Percentiles rank a stretch among this genome's conserved stretches.
These are phyloP conservation scores for Aramus guarauna DNA, from an alignment of 2,113 vertebrate genomes.

Conservation along the genomic window DNA sequence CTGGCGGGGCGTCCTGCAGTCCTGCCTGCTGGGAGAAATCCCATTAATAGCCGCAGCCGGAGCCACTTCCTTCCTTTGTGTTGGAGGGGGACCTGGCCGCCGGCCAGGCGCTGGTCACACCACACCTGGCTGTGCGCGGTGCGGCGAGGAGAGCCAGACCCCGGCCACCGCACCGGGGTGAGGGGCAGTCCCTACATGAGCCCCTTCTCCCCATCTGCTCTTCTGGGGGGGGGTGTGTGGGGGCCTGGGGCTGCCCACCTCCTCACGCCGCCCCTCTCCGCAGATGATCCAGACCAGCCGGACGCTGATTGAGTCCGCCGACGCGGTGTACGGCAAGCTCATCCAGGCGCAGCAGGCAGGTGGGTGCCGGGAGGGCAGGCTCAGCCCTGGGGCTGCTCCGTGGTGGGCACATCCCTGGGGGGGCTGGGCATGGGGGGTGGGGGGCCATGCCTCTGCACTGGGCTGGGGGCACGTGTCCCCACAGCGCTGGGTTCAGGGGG, in stretches of 20 bases:
- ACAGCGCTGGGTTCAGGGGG: not conserved
- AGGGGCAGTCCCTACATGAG: not conserved
- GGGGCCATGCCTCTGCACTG: not conserved
- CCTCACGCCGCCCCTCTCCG: not conserved
- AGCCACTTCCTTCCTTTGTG: conserved; percentile 14
- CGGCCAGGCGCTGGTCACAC: not conserved
- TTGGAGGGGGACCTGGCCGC: not conserved
- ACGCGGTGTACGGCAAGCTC: conserved; percentile 84
- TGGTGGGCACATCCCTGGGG: not conserved
- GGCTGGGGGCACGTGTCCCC: not conserved
- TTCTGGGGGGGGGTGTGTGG: accelerated
- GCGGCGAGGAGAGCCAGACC: not conserved
- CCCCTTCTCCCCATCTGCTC: not conserved
- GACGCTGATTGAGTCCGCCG: conserved; percentile 88
- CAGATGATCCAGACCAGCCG: conserved; percentile 93
- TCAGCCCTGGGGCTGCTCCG: accelerated
- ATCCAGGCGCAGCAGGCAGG: conserved; percentile 89
- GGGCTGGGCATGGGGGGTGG: not conserved
- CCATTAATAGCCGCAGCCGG: not conserved
- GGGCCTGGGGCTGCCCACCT: not conserved
- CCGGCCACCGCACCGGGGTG: accelerated
- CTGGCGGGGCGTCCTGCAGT: not conserved
- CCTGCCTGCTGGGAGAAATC: not conserved
- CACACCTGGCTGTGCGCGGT: not conserved
- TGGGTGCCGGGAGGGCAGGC: not conserved